Conservation (phyloP, 2,113 vertebrate genomes). For the Formicarius rufipectus region DNA sequence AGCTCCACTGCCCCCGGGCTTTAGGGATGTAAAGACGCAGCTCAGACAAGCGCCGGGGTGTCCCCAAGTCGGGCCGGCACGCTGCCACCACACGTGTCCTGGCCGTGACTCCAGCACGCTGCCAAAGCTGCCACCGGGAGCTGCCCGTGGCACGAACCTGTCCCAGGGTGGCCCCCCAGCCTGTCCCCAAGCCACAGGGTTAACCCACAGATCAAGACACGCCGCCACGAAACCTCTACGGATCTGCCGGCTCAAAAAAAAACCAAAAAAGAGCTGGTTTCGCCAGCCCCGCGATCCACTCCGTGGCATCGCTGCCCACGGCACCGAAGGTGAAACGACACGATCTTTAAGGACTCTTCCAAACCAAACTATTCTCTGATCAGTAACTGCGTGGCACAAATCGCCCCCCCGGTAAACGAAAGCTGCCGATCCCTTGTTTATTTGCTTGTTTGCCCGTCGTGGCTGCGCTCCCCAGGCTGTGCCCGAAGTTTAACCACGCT, state of each 20-base stretch:
- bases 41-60: neutral
- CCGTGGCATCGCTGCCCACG: neutral
- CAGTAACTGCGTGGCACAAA: neutral
- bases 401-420: fast-evolving
- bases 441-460: neutral
- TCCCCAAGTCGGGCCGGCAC: neutral
- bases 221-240: fast-evolving
- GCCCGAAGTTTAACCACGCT: neutral
- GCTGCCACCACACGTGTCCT: neutral
- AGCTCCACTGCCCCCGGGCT: neutral
- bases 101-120: neutral
- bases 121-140: neutral
- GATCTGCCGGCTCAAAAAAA: neutral
- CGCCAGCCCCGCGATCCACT: neutral
- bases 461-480: neutral
- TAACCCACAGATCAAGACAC: neutral
- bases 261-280: neutral
- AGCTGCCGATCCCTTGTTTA: neutral
- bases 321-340: neutral
- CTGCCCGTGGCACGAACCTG: fast-evolving
- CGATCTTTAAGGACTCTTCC: neutral
- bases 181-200: neutral
- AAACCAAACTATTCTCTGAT: neutral
- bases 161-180: neutral
- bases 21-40: fast-evolving